A percentile compares a stretch with the other conserved stretches of the same genome.
These are phyloP conservation scores for Vanacampus margaritifer DNA, from an alignment of 2,113 vertebrate species.

Conservation along the genomic window DNA sequence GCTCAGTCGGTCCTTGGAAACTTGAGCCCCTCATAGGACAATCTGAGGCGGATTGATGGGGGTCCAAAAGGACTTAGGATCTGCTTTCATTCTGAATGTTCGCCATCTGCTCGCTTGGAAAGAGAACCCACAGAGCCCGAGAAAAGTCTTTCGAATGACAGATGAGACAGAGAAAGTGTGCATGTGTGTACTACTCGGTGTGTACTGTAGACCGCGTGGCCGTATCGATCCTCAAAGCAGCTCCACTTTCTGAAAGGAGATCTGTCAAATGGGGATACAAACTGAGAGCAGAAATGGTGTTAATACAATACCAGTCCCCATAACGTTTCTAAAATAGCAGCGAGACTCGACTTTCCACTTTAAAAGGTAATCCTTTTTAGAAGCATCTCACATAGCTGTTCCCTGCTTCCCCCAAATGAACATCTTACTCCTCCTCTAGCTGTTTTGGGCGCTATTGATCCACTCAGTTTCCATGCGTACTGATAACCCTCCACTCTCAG, in stretches of 20 bases:
- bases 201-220: constrained; percentile 47
- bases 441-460: constrained; percentile 33
- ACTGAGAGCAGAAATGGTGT: constrained; percentile 10
- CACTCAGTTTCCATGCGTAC: constrained; percentile 36
- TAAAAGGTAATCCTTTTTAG: not conserved
- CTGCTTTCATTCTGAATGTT: constrained; percentile 71
- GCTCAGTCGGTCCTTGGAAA: constrained; percentile 27
- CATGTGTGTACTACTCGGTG: constrained; percentile 19
- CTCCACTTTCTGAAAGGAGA: constrained; percentile 61
- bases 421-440: constrained; percentile 22
- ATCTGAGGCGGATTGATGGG: constrained; percentile 57
- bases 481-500: constrained; percentile 6
- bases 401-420: constrained; percentile 28
- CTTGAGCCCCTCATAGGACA: constrained; percentile 37
- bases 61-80: constrained; percentile 64
- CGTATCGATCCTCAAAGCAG: constrained; percentile 62
- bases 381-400: constrained; percentile 16
- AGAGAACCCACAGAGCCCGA: constrained; percentile 48
- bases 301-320: constrained; percentile 20
- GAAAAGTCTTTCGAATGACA: constrained; percentile 61
- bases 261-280: constrained; percentile 55
- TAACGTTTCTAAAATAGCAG: constrained; percentile 25
- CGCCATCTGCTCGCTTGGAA: constrained; percentile 66
- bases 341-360: constrained; percentile 28
- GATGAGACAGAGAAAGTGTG: constrained; percentile 52